Base-by-base conservation (phyloP, 2,888 invertebrate species). In the Marasmarcha lunaedactyla region DNA sequence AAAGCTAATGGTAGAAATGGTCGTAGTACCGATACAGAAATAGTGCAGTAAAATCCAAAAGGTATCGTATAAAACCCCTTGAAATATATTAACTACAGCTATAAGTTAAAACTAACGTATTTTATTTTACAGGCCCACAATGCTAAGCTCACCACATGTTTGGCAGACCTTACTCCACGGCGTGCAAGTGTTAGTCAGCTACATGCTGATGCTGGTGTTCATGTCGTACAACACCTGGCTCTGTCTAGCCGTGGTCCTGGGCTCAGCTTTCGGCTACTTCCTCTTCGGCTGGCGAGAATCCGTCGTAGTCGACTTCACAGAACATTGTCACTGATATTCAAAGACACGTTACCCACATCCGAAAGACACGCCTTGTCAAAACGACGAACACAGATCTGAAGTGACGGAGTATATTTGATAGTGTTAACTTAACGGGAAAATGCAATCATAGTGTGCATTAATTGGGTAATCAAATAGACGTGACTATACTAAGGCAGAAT, bases 221-320 rank as follows among this genome's bases (percentile, higher is more conserved):
- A 97, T 97, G 97, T 97, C 97, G 1, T 97, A 95, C 87, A 97
- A 97, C 65, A 90, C 91, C 12, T 97, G 95, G 94, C 86, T 98
- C 43, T 96, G 96, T 68, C 67, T 94, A 36, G 94, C 95, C 0
- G 93, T 97, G 1, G 91, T 95, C 1, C 63, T 93, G 7, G 97
- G 97, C 33, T 94, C 95, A 1, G 95, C 93, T 1, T 86, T 91
- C 9, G 97, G 97, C 14, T 97, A 97, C 77, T 97, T 97, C 76
- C 85, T 96, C 33, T 97, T 97, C 63, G 97, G 96, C 41, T 97
- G 97, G 96, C 94, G 94, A 60, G 95, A 96, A 73, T 93, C 95
- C 0, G 92, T 95, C 10, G 91, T 94, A 38, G 94, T 96, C 1
- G 96, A 97, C 69, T 93, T 95, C 43, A 96, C 96, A 41, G 97